Evolutionary conservation across 2,888 invertebrate genomes (phyloP), one percentile per base, ranked within the genome.

Genomic region (Torymus aiolomorphi): DNA sequence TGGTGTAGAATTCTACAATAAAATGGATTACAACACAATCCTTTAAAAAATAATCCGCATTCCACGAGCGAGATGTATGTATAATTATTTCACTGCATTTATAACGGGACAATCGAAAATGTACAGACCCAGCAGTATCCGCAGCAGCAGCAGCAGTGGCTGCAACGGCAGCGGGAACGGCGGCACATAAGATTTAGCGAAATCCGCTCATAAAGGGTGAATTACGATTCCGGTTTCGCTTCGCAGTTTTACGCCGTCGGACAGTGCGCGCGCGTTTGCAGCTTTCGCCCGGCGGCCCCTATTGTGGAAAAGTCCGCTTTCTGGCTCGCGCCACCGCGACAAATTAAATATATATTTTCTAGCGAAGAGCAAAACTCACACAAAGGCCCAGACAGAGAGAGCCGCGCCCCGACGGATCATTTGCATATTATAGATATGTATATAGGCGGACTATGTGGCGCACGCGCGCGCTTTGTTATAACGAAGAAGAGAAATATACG

Each of bases 201-300:
- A 86, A 87, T 86, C 87, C 85, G 82, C 83, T 84, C 85, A 85
- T 87, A 87, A 87, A 87, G 86, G 86, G 84, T 87, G 86, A 87
- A 87, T 87, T 86, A 87, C 86, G 86, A 86, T 86, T 85, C 86
- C 83, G 83, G 85, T 85, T 84, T 85, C 86, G 86, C 84, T 86
- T 86, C 83, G 24, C 24, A 24, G 24, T 24, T 24, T 24, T 24
- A 24, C 24, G 24, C 82, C 84, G 85, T 87, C 87, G 86, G 87
- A 85, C 86, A 54, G 16, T 52, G 3, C 54, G 65, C 59, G 59
- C 18, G 13, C 16, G 14, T 24, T 24, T 24, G 24, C 24, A 24
- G 24, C 24, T 24, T 24, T 24, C 24, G 24, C 24, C 24, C 24
- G 3, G 24, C 24, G 24, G 24, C 24, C 24, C 3, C 24, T 24